Conservation (phyloP, 2,888 invertebrate species). For the Neoscelio sp. region DNA sequence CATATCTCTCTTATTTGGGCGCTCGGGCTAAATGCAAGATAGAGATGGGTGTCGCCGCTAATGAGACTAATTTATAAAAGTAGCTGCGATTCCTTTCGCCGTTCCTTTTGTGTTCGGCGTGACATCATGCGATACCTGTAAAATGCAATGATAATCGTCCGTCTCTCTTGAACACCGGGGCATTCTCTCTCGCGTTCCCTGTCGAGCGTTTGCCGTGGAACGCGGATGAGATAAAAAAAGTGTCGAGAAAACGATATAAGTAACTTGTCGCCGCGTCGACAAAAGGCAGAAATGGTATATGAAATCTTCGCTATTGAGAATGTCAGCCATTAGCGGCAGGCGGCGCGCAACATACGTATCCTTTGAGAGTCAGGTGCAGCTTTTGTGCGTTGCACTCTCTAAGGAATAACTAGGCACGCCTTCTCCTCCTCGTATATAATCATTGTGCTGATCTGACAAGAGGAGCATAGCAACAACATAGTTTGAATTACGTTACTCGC, state of each 20-base stretch:
- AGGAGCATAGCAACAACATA: constrained; percentile 56
- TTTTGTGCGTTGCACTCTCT: constrained; percentile 50
- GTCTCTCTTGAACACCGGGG: no score
- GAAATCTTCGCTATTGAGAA: constrained; percentile 36
- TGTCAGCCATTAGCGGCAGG: constrained; percentile 48
- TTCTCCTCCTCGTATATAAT: constrained; percentile 52
- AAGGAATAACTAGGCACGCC: constrained; percentile 58
- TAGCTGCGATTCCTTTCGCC: constrained; percentile 48
- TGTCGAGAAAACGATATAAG: background rate
- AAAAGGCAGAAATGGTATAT: constrained; percentile 24
- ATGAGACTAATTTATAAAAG: constrained; percentile 70
- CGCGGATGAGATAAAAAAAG: no score
- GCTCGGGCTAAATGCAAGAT: constrained; percentile 53
- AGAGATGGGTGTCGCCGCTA: constrained; percentile 64
- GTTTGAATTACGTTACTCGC: constrained; percentile 45
- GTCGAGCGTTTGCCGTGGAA: no score
- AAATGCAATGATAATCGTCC: no score
- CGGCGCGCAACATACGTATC: constrained; percentile 30
- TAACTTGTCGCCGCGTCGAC: constrained; percentile 12
- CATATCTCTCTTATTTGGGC: constrained; percentile 64
- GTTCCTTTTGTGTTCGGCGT: constrained; percentile 2
- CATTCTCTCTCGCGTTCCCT: background rate
- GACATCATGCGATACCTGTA: constrained; percentile 6
- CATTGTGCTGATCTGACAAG: constrained; percentile 58
- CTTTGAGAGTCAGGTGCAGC: constrained; percentile 59